phyloP scores from a whole-genome alignment of 2,113 vertebrate genomes.

The Bettongia penicillata region DNA sequence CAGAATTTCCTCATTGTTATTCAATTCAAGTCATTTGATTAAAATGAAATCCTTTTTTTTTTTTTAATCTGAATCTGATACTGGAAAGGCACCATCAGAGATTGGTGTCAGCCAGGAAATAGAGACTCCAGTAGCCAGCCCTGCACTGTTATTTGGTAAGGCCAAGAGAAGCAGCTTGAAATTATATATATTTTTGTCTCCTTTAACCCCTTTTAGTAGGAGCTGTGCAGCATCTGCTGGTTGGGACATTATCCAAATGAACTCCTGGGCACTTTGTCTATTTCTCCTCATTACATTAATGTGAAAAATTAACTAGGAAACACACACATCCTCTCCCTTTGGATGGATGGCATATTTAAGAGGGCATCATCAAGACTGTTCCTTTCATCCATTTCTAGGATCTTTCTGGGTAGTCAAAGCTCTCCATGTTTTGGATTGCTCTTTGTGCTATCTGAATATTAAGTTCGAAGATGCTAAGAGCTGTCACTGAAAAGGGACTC shows the following conservation, averaged over 20 bases:
- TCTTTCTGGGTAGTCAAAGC: slow-evolving; percentile 53
- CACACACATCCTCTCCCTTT: slow-evolving; percentile 66
- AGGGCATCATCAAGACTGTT: slow-evolving; percentile 66
- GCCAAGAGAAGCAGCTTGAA: not conserved
- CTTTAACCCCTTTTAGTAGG: slow-evolving; percentile 66
- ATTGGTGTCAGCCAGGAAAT: slow-evolving; percentile 35
- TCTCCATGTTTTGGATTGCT: slow-evolving; percentile 70
- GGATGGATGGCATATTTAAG: slow-evolving; percentile 66
- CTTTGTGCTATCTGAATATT: slow-evolving; percentile 68
- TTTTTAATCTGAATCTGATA: slow-evolving; percentile 28
- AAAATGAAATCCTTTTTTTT: slow-evolving; percentile 53
- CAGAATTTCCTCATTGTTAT: not conserved
- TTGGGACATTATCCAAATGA: slow-evolving; percentile 76
- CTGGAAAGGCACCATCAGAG: slow-evolving; percentile 54
- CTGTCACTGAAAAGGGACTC: slow-evolving; percentile 71
- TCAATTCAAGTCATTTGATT: slow-evolving; percentile 54
- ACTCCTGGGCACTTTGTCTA: slow-evolving; percentile 72
- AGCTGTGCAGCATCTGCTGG: slow-evolving; percentile 44
- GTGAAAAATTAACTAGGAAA: slow-evolving; percentile 74
- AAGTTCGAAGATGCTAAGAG: slow-evolving; percentile 54
- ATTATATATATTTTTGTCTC: slow-evolving; percentile 55
- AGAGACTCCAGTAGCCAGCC: not conserved
- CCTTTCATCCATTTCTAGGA: slow-evolving; percentile 61
- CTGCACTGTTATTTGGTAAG: slow-evolving; percentile 26
- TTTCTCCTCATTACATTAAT: slow-evolving; percentile 75